Evolutionary conservation across 2,113 vertebrate genomes (phyloP).

Genomic region (Macquaria ambigua): DNA sequence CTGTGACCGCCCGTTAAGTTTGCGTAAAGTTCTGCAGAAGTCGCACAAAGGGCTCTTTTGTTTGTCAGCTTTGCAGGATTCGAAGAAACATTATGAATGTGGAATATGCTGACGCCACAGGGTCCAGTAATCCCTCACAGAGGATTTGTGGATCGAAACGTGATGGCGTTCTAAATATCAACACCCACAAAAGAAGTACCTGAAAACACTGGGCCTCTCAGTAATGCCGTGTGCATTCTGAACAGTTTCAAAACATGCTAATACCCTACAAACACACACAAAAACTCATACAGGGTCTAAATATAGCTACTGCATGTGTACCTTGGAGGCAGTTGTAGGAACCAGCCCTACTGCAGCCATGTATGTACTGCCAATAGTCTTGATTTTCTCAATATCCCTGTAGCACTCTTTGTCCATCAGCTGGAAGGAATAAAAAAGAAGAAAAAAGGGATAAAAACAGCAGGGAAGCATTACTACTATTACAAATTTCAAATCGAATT

Average conservation of each 20-base stretch:
- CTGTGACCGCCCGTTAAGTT: background rate
- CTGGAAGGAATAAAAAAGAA: constrained; percentile 73
- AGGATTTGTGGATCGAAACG: constrained; percentile 62
- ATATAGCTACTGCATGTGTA: constrained; percentile 66
- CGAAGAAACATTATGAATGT: constrained; percentile 59
- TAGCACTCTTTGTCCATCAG: constrained; percentile 99
- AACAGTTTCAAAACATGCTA: constrained; percentile 24
- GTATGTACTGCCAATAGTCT: constrained; percentile 99
- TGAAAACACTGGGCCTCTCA: constrained; percentile 30
- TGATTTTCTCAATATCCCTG: constrained; percentile 98
- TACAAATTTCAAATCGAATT: constrained; percentile 24
- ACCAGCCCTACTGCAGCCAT: constrained; percentile 98
- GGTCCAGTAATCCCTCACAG: constrained; percentile 46
- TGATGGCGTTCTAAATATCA: constrained; percentile 57
- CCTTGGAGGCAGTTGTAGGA: constrained; percentile 93
- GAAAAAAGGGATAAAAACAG: constrained; percentile 15
- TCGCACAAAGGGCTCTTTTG: constrained; percentile 61
- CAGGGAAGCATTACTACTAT: background rate
- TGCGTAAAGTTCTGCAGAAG: constrained; percentile 32
- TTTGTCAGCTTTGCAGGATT: constrained; percentile 63
- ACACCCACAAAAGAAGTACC: constrained; percentile 10
- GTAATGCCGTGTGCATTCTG: background rate
- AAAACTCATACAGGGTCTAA: constrained; percentile 24
- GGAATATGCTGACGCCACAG: constrained; percentile 58
- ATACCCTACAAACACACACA: constrained; percentile 29